phyloP scores from a whole-genome alignment of 2,797 vertebrate genomes.

The Gymnoscopelus braueri region DNA sequence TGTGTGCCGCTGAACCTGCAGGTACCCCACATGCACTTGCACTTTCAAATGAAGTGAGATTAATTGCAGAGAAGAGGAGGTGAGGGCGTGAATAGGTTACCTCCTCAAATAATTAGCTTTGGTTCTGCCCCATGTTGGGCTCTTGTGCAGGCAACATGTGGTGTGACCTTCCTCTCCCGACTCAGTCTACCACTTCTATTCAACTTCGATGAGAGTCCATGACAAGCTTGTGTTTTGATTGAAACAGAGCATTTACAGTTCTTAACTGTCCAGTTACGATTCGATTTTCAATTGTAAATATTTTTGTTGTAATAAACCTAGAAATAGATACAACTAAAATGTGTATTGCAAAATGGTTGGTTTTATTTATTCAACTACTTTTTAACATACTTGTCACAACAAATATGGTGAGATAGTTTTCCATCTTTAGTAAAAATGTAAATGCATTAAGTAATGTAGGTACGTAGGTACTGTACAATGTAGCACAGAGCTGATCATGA shows the following conservation, averaged over 20 bases:
- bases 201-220: constrained; percentile 28
- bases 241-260: not conserved
- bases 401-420: too few relatives aligned
- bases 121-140: constrained; percentile 80
- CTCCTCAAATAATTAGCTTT: constrained; percentile 83
- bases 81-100: constrained; percentile 71
- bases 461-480: too few relatives aligned
- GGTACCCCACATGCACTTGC: constrained; percentile 42
- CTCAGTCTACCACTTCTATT: constrained; percentile 40
- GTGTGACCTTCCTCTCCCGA: constrained; percentile 77
- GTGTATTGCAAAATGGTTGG: too few relatives aligned
- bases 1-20: constrained; percentile 17
- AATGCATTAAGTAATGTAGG: too few relatives aligned
- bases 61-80: constrained; percentile 62
- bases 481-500: not conserved
- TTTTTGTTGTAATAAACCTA: not conserved
- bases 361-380: too few relatives aligned
- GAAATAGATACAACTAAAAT: not conserved
- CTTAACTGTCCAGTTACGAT: not conserved
- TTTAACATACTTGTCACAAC: too few relatives aligned
- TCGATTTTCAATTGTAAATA: not conserved
- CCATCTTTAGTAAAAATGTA: too few relatives aligned
- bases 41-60: constrained; percentile 58
- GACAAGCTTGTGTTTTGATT: not conserved
- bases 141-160: constrained; percentile 78